phyloP scores from a whole-genome alignment of 2,888 invertebrate species.

The Serripes groenlandicus region DNA sequence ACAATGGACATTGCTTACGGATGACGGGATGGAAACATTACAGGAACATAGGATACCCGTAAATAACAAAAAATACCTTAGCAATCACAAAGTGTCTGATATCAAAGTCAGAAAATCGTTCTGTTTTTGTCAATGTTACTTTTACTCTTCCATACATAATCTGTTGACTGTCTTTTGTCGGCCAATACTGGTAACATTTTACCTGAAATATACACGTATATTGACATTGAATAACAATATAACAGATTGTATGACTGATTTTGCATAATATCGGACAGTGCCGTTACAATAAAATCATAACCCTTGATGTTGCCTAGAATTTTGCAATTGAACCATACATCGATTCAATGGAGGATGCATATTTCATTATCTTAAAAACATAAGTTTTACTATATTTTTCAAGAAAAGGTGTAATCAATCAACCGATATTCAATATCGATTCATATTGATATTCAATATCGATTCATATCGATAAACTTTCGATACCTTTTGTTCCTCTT shows the following conservation, averaged over 20 bases:
- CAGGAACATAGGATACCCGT: too few relatives aligned
- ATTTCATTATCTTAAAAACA: too few relatives aligned
- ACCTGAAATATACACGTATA: background rate
- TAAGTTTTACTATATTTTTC: background rate
- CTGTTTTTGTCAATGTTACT: slow-evolving; percentile 22
- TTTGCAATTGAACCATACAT: too few relatives aligned
- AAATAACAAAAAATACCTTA: slow-evolving; percentile 36
- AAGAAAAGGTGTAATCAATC: too few relatives aligned
- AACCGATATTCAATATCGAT: too few relatives aligned
- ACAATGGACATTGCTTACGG: too few relatives aligned
- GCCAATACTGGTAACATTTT: slow-evolving; percentile 55
- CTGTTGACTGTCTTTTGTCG: slow-evolving; percentile 13
- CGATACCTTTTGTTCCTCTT: slow-evolving; percentile 45
- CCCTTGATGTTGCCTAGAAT: too few relatives aligned
- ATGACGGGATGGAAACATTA: too few relatives aligned
- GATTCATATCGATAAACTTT: background rate
- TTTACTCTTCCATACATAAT: slow-evolving; percentile 22
- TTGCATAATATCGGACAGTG: too few relatives aligned
- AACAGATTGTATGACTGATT: background rate
- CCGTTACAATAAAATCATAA: too few relatives aligned
- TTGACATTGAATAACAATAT: background rate
- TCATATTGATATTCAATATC: too few relatives aligned
- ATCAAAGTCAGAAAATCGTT: slow-evolving; percentile 39
- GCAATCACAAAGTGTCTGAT: slow-evolving; percentile 23
- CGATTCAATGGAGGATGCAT: too few relatives aligned